phyloP scores from a whole-genome alignment of 2,113 vertebrate genomes.

The Oxyruncus cristatus region DNA sequence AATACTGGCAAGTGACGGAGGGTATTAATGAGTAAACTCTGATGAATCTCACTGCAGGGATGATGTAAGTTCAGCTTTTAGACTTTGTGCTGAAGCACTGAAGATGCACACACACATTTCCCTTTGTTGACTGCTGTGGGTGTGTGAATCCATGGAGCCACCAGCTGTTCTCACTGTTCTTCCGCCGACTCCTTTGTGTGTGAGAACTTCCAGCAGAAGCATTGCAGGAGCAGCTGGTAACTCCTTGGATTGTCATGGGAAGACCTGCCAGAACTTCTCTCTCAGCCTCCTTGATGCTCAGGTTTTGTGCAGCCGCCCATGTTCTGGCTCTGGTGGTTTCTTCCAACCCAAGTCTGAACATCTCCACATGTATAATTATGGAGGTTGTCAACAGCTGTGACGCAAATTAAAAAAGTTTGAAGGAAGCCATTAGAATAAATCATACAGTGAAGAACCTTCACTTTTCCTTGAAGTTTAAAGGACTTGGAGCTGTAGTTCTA shows the following conservation, averaged over 20 bases:
- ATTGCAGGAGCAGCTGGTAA: background rate
- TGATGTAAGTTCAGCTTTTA: background rate
- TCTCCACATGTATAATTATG: background rate
- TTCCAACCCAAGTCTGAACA: background rate
- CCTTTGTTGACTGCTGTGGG: background rate
- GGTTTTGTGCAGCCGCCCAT: background rate
- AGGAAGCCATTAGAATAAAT: background rate
- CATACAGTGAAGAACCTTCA: background rate
- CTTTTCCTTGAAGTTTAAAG: background rate
- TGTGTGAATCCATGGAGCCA: background rate
- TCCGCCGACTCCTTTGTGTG: background rate
- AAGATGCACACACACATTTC: background rate
- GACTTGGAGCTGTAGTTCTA: background rate
- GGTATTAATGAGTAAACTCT: background rate
- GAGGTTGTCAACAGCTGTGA: background rate
- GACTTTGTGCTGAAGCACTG: background rate
- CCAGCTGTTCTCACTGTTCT: constrained; percentile 1
- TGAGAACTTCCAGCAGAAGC: background rate
- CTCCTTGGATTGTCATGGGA: background rate
- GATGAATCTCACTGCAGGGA: background rate
- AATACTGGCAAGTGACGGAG: background rate
- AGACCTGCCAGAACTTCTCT: background rate
- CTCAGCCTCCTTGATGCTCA: background rate
- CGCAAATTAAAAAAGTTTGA: background rate
- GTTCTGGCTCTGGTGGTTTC: background rate